These are phyloP conservation scores for Sebastes minor DNA, from an alignment of 2,797 vertebrate genomes.

Conservation along the genomic window DNA sequence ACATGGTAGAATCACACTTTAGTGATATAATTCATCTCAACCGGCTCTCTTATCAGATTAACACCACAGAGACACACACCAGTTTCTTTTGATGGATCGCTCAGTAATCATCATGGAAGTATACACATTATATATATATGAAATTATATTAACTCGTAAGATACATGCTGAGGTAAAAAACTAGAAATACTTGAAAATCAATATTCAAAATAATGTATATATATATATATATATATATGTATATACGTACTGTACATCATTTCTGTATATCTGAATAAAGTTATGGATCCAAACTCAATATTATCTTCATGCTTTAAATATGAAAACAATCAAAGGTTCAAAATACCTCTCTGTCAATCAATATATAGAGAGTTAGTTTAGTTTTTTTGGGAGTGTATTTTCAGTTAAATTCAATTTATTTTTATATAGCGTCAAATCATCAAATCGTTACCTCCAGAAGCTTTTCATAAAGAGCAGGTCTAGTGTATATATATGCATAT, in stretches of 20 bases:
- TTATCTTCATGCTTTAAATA: not conserved
- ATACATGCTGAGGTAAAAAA: too few species aligned
- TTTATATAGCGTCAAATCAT: too few species aligned
- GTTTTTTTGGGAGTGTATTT: too few species aligned
- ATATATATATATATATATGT: too few species aligned
- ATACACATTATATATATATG: too few species aligned
- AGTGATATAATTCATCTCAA: not conserved
- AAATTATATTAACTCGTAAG: too few species aligned
- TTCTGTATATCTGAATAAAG: not conserved
- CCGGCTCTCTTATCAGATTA: not conserved
- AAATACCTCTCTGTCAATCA: not conserved
- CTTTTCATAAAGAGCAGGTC: too few species aligned
- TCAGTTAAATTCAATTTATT: accelerated
- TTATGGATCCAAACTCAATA: not conserved
- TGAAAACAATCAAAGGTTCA: not conserved
- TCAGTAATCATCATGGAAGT: not conserved
- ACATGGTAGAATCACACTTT: not conserved
- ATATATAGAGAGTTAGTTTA: not conserved
- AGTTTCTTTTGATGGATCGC: not conserved
- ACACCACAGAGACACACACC: not conserved
- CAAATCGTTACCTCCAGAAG: too few species aligned
- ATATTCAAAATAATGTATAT: not conserved
- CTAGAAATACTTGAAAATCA: too few species aligned
- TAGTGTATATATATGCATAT: too few species aligned
- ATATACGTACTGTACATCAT: not conserved